These are phyloP conservation scores for Limonius californicus DNA, from an alignment of 1,140 invertebrate species.

Conservation along the genomic window DNA sequence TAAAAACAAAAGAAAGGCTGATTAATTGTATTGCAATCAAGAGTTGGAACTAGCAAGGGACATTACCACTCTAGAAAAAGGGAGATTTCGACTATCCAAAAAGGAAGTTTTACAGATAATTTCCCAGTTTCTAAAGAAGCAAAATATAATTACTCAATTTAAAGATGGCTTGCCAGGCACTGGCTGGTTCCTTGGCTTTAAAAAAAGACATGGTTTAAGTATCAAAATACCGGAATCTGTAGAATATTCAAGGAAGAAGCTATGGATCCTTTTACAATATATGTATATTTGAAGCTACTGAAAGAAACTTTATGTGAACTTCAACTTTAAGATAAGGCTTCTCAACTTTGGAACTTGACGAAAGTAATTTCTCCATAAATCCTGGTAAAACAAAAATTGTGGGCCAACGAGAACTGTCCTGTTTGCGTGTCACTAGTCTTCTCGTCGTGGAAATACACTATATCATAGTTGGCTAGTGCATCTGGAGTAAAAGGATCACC, in stretches of 20 bases:
- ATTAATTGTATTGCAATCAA: conserved; percentile 7
- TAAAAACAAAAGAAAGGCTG: conserved; percentile 5
- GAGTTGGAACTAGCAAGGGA: conserved; percentile 32
- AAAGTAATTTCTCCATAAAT: conserved; percentile 10
- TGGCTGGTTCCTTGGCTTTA: conserved; percentile 44
- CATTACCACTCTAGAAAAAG: conserved; percentile 37
- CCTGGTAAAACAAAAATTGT: conserved; percentile 16
- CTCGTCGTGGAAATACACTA: conserved; percentile 14
- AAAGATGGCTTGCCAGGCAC: conserved; percentile 42
- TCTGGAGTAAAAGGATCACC: conserved; percentile 41
- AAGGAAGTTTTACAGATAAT: conserved; percentile 37
- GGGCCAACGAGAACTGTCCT: conserved; percentile 10
- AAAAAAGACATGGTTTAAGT: conserved; percentile 31
- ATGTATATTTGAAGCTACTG: conserved; percentile 9
- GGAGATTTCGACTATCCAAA: conserved; percentile 38
- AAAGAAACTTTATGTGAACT: conserved; percentile 13
- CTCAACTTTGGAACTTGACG: conserved; percentile 17
- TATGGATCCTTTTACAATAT: conserved; percentile 19
- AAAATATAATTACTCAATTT: conserved; percentile 39
- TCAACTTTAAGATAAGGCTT: conserved; percentile 3
- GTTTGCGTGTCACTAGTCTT: neutral
- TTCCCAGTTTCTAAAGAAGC: conserved; percentile 33
- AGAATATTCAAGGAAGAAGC: conserved; percentile 18
- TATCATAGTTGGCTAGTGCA: conserved; percentile 29
- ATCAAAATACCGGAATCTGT: conserved; percentile 8